phyloP scores from a whole-genome alignment of 53 echinoderm and acorn worm species.

The Pentamera pediparva region DNA sequence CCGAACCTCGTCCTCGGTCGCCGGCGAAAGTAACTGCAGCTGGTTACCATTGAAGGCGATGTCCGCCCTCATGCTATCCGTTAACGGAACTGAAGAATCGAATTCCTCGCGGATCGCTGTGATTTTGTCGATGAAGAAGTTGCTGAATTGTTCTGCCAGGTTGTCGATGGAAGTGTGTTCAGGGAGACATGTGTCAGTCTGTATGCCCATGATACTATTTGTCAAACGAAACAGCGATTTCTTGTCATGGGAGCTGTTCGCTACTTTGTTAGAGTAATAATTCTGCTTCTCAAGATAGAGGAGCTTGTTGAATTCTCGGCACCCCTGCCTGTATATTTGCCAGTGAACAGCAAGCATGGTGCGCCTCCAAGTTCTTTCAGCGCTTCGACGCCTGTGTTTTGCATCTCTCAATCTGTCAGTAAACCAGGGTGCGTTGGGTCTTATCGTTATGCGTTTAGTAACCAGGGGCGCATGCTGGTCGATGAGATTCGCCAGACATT shows the following conservation, averaged over 20 bases:
- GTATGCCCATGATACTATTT: neutral
- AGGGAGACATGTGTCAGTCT: neutral
- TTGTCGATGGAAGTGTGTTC: neutral
- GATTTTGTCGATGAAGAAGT: conserved; percentile 19
- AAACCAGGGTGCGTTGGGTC: conserved; percentile 13
- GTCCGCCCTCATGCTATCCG: conserved; percentile 5
- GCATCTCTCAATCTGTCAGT: neutral
- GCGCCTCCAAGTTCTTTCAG: conserved; percentile 13
- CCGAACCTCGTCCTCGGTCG: conserved; percentile 4
- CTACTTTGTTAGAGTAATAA: conserved; percentile 5
- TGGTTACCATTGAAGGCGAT: neutral
- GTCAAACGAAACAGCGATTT: neutral
- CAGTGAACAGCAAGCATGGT: conserved; percentile 13
- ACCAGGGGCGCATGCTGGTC: neutral
- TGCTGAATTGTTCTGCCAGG: conserved; percentile 19
- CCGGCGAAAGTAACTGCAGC: neutral
- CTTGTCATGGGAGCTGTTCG: neutral
- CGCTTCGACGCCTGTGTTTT: neutral
- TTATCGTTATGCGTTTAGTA: neutral
- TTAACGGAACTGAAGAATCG: neutral
- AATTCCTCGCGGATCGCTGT: neutral
- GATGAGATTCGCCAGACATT: neutral
- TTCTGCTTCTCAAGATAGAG: neutral
- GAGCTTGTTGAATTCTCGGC: neutral
- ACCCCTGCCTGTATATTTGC: conserved; percentile 8